Evolutionary conservation across 2,888 invertebrate species (phyloP), one percentile per base, ranked within the genome.

Genomic region (Agrenia bidenticulata): DNA sequence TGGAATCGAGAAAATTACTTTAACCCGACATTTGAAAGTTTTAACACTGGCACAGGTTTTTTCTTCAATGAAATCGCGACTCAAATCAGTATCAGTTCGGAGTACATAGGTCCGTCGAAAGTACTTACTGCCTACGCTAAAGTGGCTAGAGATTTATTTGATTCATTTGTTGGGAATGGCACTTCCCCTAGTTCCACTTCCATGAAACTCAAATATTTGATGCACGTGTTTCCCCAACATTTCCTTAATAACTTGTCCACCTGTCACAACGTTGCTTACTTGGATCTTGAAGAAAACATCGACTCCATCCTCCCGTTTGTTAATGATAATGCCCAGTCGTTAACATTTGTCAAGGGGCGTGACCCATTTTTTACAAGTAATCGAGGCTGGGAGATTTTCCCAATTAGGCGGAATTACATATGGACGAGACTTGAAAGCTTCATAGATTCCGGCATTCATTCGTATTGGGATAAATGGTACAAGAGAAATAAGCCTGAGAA

Each of bases 391-490:
- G 32, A 32, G 15, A 13, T 5, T 2, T 26, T 13, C 15, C 11
- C 13, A 4, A 17, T n/a, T 26, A 15, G 11, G 9, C 9, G n/a
- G 4, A 26, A 32, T n/a, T 17, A 26, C 5, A 9, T 32, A 9
- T 26, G 19, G 15, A 21, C 5, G 4, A 4, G 55, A 19, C 7
- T 55, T 5, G 9, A 55, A 26, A 4, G 15, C 7, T 9, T 55
- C 9, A 9, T 55, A 9, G 4, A 5, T 2, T 55, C 55, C 9
- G 55, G 55, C 24, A 55, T 55, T 55, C 27, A 55, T 32, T 23
- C 4, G 15, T 55, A 32, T 32, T 55, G 55, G 55, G 32, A 26
- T 2, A 19, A 55, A 13, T 13, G 19, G 13, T 55, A 27, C 26
- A 15, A 19, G 24, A 26, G 17, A 32, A 23, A 23, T 32, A 55